Base-by-base conservation (phyloP, 2,113 vertebrate genomes). In the Illadopsis cleaveri region DNA sequence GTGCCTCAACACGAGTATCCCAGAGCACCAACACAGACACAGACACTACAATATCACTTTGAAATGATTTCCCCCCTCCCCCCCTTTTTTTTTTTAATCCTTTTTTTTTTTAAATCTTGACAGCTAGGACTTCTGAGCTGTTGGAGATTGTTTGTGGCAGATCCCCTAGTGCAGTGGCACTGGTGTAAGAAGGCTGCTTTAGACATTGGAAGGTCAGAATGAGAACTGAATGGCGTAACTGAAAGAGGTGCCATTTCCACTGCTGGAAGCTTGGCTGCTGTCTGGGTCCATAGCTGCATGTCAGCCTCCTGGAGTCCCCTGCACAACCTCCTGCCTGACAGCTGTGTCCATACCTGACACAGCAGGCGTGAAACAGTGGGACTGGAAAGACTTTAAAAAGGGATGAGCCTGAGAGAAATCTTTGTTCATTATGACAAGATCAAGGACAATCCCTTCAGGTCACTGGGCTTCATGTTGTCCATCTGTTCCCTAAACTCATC, bases 21-120 rank as follows among this genome's bases (percentile, higher is more conserved):
- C 94, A 93, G 97, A 96, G 97, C 96, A 97, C 90, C 96, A 95
- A 95, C 96, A 96, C 33, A 76, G 95, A 98, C 93, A 97, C 90
- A 94, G 95, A 98, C 97, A 95, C 93, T 95, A 98, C 96, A 96
- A 93, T 92, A 95, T 94, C 97, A 97, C 97, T 96, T 95, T 57
- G 96, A 98, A 98, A 97, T 94, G 3, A 93, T 89, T 90, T 23
- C 21, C 64, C 54, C 25, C 53, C 12, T 1, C 6, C 6, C 38
- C 11, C 47, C 47, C 6, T 13, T 17, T 31, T 15, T 71, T 17
- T 31, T 15, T 71, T 16, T 20, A 13, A 28, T 38, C 37, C 12
- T 31, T 35, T 40, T 75, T 87, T 82, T 81, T 68, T 76, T 89
- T 28, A 60, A 95, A 95, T 69, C 80, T 65, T 79, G 96, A 97